Evolutionary conservation across 2,113 vertebrate genomes (phyloP).

Genomic region (Ibidorhyncha struthersii): DNA sequence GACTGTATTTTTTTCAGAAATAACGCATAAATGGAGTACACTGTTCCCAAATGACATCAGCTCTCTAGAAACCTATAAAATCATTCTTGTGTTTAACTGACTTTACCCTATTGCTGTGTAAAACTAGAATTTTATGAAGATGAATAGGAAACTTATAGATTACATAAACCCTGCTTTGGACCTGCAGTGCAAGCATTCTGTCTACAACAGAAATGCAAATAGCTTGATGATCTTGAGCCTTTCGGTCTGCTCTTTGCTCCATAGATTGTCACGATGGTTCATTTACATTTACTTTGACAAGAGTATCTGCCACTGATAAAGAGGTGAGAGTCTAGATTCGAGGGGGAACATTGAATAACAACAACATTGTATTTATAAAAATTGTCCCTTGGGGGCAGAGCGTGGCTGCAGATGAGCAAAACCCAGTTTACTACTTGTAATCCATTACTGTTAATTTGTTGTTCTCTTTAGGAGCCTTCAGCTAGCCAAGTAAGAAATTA

Average conservation of each 20-base stretch:
- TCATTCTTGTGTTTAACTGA: slow-evolving; percentile 51
- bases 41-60: slow-evolving; percentile 47
- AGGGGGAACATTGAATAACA: not conserved
- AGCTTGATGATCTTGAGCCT: not conserved
- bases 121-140: slow-evolving; percentile 57
- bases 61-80: slow-evolving; percentile 61
- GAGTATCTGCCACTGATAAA: not conserved
- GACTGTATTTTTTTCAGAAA: slow-evolving; percentile 40
- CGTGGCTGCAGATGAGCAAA: slow-evolving; percentile 1
- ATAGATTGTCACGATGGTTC: not conserved
- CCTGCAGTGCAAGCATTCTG: not conserved
- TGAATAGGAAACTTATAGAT: slow-evolving; percentile 7
- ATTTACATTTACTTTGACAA: not conserved
- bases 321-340: not conserved
- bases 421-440: slow-evolving; percentile 6
- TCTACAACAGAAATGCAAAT: not conserved
- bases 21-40: slow-evolving; percentile 41
- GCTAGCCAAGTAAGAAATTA: not conserved
- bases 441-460: slow-evolving; percentile 17
- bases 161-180: not conserved
- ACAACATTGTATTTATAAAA: slow-evolving; percentile 42
- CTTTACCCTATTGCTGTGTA: slow-evolving; percentile 27
- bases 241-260: not conserved
- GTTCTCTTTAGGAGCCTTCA: not conserved
- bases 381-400: slow-evolving; percentile 48